Percentiles rank a stretch among this genome's conserved stretches.
These are phyloP conservation scores for Pristis pectinata DNA, from an alignment of 2,797 vertebrate species.

Conservation along the genomic window DNA sequence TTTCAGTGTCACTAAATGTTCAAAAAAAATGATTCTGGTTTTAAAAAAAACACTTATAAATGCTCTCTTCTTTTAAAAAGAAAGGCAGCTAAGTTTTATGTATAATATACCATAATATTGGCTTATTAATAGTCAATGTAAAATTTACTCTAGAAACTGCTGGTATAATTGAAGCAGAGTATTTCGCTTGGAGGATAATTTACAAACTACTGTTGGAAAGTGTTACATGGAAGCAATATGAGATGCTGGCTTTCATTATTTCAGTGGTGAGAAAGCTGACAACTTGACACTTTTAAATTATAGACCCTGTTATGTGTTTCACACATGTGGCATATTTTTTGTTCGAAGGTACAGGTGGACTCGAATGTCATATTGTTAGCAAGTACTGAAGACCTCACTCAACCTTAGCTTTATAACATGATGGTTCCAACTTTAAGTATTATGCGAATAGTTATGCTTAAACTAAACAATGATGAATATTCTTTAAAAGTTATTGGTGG, in stretches of 20 bases:
- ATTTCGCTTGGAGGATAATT: not conserved
- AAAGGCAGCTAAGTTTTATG: not conserved
- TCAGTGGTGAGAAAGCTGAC: not conserved
- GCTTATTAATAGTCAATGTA: not conserved
- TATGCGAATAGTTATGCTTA: not conserved
- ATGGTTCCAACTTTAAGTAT: not conserved
- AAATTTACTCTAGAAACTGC: not conserved
- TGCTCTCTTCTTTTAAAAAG: not conserved
- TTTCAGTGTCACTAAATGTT: not conserved
- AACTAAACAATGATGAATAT: not conserved
- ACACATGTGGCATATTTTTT: not conserved
- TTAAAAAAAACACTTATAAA: not conserved
- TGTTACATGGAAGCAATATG: not conserved
- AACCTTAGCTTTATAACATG: not conserved
- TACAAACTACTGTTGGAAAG: not conserved
- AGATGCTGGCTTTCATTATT: not conserved
- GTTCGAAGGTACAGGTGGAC: not conserved
- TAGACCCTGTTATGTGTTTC: not conserved
- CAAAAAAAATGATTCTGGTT: not conserved
- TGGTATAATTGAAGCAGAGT: not conserved
- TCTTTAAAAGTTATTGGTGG: not conserved
- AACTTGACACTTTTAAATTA: not conserved
- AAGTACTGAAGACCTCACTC: not conserved
- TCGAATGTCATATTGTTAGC: not conserved
- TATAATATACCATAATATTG: not conserved